These are phyloP conservation scores for Cyphomyrus discorhynchus DNA, from an alignment of 2,113 vertebrate species.

Conservation along the genomic window DNA sequence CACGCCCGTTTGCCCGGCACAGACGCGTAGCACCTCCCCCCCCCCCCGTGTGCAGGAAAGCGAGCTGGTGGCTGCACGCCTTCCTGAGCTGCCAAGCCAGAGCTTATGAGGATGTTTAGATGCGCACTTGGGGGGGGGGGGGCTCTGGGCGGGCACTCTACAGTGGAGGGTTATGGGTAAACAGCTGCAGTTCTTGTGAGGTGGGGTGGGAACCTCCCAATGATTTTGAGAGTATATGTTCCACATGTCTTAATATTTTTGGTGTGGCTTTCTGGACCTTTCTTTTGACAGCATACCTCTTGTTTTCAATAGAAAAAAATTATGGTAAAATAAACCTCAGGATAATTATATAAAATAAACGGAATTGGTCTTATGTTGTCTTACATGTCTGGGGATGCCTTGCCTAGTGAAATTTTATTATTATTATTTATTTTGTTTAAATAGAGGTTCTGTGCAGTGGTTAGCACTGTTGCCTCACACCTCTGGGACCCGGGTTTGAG, in stretches of 20 bases:
- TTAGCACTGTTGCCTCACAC: no score
- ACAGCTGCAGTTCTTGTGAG: constrained; percentile 18
- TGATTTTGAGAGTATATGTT: background rate
- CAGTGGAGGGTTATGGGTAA: constrained; percentile 22
- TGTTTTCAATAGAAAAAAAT: no score
- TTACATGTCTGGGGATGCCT: no score
- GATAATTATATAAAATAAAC: no score
- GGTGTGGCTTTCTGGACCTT: no score
- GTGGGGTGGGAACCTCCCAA: background rate
- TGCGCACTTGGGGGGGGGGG: constrained; percentile 28
- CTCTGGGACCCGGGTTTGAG: no score
- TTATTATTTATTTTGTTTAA: no score
- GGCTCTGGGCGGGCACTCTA: constrained; percentile 32
- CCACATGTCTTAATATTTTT: background rate
- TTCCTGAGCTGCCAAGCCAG: constrained; percentile 19
- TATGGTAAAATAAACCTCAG: no score
- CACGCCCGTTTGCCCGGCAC: constrained; percentile 25
- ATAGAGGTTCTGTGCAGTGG: no score
- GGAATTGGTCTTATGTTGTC: no score
- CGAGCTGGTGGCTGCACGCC: constrained; percentile 32
- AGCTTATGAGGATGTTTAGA: constrained; percentile 33
- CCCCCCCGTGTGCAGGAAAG: constrained; percentile 27
- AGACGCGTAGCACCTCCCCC: constrained; percentile 37
- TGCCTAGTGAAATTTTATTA: no score
- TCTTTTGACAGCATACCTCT: no score